Base-by-base conservation (phyloP, 2,888 invertebrate species). In the Scrobipalpa atriplicella region DNA sequence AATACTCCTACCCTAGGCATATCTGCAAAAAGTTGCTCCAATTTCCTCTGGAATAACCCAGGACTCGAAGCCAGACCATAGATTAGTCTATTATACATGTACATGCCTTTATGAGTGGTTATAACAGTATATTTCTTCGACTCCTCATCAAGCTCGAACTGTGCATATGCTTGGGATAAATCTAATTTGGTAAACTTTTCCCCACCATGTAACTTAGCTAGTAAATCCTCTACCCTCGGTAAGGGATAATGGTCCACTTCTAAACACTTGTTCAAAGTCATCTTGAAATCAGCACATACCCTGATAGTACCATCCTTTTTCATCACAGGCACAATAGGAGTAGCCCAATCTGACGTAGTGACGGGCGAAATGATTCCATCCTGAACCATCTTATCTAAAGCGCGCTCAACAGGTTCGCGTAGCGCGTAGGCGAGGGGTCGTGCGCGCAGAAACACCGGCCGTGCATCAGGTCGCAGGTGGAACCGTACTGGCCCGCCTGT, bases 181-280 rank as follows among this genome's bases (percentile, higher is more conserved):
- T 69, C 68, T 13, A 70, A 65, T 67, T 70, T 69, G 36, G 39
- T 68, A 36, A 68, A 69, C n/a, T 66, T 47, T 0, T 70, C 73
- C 3, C 73, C 72, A 9, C 63, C 21, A 77, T n/a, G n/a, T n/a
- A 63, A 0, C 66, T 60, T 0, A 64, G 39, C 16, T n/a, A 77
- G 64, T 9, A 74, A 63, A 47, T 76, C 74, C 16, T 75, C 75
- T 0, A 75, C 69, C 10, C 66, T 19, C 0, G 75, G 74, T 62
- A 74, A 68, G 0, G 75, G 74, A 52, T 69, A 75, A 68, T 73
- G 74, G 65, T 75, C 77, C 3, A 78, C 68, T 36, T 75, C 74
- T 5, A 76, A 47, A 0, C 65, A 60, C n/a, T 73, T 76, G 62
- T 78, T 78, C 9, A 76, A 52, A 0, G 74, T 77, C 16, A 75